Percentiles rank a stretch among this genome's conserved stretches.
These are phyloP conservation scores for Mylabris sibirica DNA, from an alignment of 2,888 invertebrate genomes.

Conservation along the genomic window DNA sequence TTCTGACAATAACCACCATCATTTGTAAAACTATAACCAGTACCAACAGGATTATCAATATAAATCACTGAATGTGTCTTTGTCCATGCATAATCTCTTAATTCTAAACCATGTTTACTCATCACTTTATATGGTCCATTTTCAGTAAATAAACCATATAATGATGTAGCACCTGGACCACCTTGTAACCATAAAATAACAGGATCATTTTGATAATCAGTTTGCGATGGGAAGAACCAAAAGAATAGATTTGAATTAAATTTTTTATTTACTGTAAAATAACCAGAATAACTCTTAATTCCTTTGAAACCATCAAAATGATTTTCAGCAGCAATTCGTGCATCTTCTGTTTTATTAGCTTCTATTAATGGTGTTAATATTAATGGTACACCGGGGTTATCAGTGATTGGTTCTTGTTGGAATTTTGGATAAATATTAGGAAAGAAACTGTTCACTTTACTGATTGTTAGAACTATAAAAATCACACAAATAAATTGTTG, in stretches of 20 bases:
- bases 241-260: conserved; percentile 87
- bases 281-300: conserved; percentile 79
- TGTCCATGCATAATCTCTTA: conserved; percentile 82
- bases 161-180: conserved; percentile 82
- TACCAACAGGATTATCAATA: conserved; percentile 93
- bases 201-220: conserved; percentile 66
- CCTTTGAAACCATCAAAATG: conserved; percentile 67
- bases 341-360: conserved; percentile 73
- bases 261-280: conserved; percentile 80
- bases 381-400: conserved; percentile 67
- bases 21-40: conserved; percentile 90
- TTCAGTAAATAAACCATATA: conserved; percentile 83
- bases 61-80: conserved; percentile 81
- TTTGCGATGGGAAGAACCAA: conserved; percentile 88
- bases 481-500: neutral
- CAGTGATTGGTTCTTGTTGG: conserved; percentile 34
- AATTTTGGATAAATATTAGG: conserved; percentile 42
- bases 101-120: conserved; percentile 55
- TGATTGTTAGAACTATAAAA: neutral
- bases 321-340: conserved; percentile 63
- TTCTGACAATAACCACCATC: conserved; percentile 80
- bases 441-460: conserved; percentile 21
- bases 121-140: conserved; percentile 73
- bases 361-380: conserved; percentile 80
- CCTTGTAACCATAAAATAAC: conserved; percentile 87